Conservation (phyloP, 2,888 invertebrate genomes). For the Troilus luridus region DNA sequence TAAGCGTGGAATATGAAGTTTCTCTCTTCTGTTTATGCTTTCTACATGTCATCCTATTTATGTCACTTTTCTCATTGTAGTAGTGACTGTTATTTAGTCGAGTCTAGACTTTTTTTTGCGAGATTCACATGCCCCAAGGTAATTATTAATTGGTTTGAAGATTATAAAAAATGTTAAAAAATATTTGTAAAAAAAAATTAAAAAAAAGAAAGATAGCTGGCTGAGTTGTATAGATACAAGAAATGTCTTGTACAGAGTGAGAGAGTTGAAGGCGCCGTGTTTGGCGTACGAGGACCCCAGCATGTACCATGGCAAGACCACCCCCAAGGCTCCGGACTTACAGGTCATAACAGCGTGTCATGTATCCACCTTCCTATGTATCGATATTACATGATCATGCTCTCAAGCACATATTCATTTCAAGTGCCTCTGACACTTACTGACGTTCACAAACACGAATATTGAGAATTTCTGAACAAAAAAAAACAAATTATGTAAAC, state of each 20-base stretch:
- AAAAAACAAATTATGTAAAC: too few relatives aligned
- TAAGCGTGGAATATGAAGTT: slow-evolving; percentile 22
- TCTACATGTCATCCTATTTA: not conserved
- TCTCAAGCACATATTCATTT: slow-evolving; percentile 6
- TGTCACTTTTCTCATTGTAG: not conserved
- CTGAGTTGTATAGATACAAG: slow-evolving; percentile 57
- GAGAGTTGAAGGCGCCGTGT: slow-evolving; percentile 60
- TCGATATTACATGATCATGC: slow-evolving; percentile 3
- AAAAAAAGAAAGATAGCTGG: slow-evolving; percentile 60
- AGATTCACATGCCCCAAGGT: slow-evolving; percentile 36
- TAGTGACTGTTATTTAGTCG: slow-evolving; percentile 55
- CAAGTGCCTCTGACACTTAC: not conserved
- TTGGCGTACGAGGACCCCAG: slow-evolving; percentile 65
- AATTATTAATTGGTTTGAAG: slow-evolving; percentile 1
- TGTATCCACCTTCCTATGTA: slow-evolving; percentile 51
- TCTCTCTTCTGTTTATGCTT: slow-evolving; percentile 22
- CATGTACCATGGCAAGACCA: slow-evolving; percentile 80
- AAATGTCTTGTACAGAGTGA: slow-evolving; percentile 50
- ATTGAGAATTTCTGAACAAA: not conserved
- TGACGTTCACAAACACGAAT: not conserved
- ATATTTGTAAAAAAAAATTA: slow-evolving; percentile 29
- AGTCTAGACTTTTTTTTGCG: slow-evolving; percentile 50
- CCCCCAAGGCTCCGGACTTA: slow-evolving; percentile 84
- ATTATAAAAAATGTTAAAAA: slow-evolving; percentile 25
- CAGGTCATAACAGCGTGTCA: slow-evolving; percentile 72